These are phyloP conservation scores for Epinephelus cyanopodus DNA, from an alignment of 2,113 vertebrate genomes.

Conservation along the genomic window DNA sequence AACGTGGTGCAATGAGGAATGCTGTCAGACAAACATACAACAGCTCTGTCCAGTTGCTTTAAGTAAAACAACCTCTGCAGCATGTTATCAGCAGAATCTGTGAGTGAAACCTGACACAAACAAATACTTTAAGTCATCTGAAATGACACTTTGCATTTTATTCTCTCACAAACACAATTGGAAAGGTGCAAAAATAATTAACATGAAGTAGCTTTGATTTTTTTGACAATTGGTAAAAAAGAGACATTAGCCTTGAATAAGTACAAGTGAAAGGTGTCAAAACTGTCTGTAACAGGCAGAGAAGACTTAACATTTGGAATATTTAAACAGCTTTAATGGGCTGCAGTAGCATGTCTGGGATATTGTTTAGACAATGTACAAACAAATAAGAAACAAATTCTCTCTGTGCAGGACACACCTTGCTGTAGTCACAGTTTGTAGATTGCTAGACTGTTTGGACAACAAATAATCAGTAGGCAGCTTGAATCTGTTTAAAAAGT, in stretches of 20 bases:
- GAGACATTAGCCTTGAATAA: not conserved
- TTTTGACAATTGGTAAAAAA: conserved; percentile 6
- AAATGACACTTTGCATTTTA: conserved; percentile 31
- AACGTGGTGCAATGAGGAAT: not conserved
- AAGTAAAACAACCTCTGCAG: not conserved
- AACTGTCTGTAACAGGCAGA: conserved; percentile 1
- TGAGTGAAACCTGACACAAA: conserved; percentile 33
- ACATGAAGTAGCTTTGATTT: not conserved
- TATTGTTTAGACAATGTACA: not conserved
- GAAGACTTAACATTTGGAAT: not conserved
- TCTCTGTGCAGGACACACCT: not conserved
- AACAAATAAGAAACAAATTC: not conserved
- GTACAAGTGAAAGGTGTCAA: not conserved
- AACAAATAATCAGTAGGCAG: conserved; percentile 16
- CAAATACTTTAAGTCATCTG: not conserved
- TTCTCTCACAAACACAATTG: conserved; percentile 31
- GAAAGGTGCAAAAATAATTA: conserved; percentile 36
- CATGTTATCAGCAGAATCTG: not conserved
- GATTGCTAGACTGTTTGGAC: conserved; percentile 1
- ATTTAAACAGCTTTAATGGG: conserved; percentile 13
- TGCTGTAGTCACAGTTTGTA: conserved; percentile 8
- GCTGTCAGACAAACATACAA: not conserved
- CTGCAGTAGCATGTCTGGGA: not conserved
- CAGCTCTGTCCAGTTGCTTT: not conserved
- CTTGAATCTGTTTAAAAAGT: not conserved